A percentile compares a stretch with the other conserved stretches of the same genome.
phyloP scores from a whole-genome alignment of 2,888 invertebrate genomes.

The Nematopogon swammerdamellus region DNA sequence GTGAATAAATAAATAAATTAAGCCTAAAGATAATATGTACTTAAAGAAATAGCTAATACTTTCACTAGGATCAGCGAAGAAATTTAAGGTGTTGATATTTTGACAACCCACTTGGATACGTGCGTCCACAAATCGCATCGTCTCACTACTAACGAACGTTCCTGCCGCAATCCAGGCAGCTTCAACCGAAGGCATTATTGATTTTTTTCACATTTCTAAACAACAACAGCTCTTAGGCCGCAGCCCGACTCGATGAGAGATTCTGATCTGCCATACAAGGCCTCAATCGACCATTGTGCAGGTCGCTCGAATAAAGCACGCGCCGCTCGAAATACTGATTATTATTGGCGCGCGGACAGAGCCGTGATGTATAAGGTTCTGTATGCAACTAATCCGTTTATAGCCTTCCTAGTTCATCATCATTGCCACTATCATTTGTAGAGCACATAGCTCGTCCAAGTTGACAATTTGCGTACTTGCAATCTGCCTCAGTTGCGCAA shows the following conservation, averaged over 20 bases:
- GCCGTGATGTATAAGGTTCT: not conserved
- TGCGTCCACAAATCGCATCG: too few species aligned
- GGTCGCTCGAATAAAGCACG: not conserved
- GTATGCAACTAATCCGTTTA: not conserved
- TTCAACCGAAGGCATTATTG: not conserved
- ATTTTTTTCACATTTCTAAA: not conserved
- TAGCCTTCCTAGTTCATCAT: too few species aligned
- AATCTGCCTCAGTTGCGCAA: not conserved
- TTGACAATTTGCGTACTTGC: not conserved
- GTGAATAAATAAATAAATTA: too few species aligned
- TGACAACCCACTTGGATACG: too few species aligned
- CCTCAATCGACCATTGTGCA: not conserved
- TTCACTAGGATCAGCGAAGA: too few species aligned
- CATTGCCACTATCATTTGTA: too few species aligned
- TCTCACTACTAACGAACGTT: too few species aligned
- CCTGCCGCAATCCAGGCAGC: not conserved
- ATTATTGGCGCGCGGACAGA: not conserved
- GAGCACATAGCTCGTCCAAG: too few species aligned
- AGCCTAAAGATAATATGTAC: too few species aligned
- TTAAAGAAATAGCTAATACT: too few species aligned
- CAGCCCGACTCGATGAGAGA: not conserved
- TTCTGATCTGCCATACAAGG: not conserved
- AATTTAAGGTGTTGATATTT: too few species aligned
- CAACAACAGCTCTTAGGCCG: not conserved
- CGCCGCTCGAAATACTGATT: not conserved